Conservation (phyloP, 2,797 vertebrate genomes). For the Pempheris klunzingeri region DNA sequence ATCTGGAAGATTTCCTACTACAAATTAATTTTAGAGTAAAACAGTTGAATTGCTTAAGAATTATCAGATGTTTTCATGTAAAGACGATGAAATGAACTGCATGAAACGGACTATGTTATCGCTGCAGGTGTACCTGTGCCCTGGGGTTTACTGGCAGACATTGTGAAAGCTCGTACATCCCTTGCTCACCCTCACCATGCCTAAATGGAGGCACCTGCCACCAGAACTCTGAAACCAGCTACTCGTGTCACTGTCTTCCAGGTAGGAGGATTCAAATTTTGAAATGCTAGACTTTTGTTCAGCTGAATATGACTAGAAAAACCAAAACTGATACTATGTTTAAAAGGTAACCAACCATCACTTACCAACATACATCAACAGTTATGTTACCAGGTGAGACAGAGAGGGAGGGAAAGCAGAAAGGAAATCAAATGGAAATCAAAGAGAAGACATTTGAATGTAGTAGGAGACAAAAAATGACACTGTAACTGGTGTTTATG, state of each 20-base stretch:
- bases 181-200: constrained; percentile 92
- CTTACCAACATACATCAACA: background rate
- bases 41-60: background rate
- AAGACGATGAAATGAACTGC: background rate
- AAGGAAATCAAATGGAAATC: background rate
- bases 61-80: background rate
- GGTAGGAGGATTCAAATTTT: constrained; percentile 75
- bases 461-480: background rate
- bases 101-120: constrained; percentile 17
- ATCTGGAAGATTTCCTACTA: background rate
- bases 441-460: background rate
- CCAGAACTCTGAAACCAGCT: constrained; percentile 88
- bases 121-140: constrained; percentile 85
- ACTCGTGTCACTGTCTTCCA: constrained; percentile 94
- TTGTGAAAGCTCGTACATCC: constrained; percentile 90
- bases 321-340: background rate
- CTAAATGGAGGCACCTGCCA: constrained; percentile 94
- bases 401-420: background rate
- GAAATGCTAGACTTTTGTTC: background rate
- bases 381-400: background rate
- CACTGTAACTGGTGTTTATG: constrained; percentile 16
- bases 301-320: background rate
- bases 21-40: background rate
- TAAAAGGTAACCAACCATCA: background rate
- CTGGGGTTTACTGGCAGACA: constrained; percentile 88